A percentile compares a stretch with the other conserved stretches of the same genome.
Evolutionary conservation across 2,888 invertebrate genomes (phyloP).

Genomic region (Archips crataeganus): DNA sequence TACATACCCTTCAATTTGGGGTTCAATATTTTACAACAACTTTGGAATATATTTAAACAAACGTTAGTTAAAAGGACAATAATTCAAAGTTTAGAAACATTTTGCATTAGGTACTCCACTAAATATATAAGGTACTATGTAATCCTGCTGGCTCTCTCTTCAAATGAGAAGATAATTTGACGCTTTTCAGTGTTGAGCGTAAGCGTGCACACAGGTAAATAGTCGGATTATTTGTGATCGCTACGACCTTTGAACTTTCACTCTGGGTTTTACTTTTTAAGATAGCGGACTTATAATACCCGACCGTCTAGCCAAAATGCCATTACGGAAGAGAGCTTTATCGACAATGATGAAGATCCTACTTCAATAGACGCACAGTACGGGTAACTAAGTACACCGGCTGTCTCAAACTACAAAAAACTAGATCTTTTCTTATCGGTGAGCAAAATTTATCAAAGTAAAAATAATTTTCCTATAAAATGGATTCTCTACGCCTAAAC

Average conservation of each 20-base stretch:
- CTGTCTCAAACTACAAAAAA: not conserved
- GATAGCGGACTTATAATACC: not conserved
- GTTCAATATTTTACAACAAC: too few species aligned
- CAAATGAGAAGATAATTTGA: not conserved
- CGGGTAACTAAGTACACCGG: not conserved
- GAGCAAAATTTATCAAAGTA: not conserved
- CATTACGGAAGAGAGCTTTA: slow-evolving; percentile 18
- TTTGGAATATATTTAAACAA: too few species aligned
- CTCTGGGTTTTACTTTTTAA: slow-evolving; percentile 12
- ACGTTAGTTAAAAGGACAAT: too few species aligned
- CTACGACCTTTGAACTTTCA: slow-evolving; percentile 33
- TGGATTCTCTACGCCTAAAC: not conserved
- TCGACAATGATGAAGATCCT: slow-evolving; percentile 23
- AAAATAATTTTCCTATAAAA: not conserved
- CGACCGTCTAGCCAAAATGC: slow-evolving; percentile 5
- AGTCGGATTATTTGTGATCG: slow-evolving; percentile 6
- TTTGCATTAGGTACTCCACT: too few species aligned
- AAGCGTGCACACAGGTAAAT: not conserved
- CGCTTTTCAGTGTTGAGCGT: not conserved
- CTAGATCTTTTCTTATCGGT: not conserved
- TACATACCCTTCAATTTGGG: too few species aligned
- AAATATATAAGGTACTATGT: too few species aligned
- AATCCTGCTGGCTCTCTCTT: not conserved
- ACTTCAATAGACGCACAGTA: not conserved
- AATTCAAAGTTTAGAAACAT: too few species aligned